phyloP scores from a whole-genome alignment of 2,113 vertebrate genomes.

The Dunckerocampus dactyliophorus region DNA sequence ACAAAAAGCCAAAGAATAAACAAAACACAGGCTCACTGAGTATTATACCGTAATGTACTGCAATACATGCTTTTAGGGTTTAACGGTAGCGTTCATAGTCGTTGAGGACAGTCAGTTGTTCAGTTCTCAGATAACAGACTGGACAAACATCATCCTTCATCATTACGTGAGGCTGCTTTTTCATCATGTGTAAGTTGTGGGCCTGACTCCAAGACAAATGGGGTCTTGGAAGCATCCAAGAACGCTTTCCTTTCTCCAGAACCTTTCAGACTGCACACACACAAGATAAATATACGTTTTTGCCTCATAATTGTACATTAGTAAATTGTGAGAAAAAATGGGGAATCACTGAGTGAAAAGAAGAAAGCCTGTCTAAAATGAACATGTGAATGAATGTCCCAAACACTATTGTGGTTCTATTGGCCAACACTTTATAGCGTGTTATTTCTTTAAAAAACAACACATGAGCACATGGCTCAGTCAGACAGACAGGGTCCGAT shows the following conservation, averaged over 20 bases:
- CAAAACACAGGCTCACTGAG: no score
- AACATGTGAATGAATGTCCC: neutral
- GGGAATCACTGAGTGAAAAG: neutral
- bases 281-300: constrained; percentile 4
- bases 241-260: constrained; percentile 29
- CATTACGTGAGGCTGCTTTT: constrained; percentile 28
- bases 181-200: constrained; percentile 33
- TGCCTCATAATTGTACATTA: constrained; percentile 4
- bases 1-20: no score
- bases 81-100: neutral
- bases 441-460: neutral
- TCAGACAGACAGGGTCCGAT: constrained; percentile 39
- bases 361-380: neutral
- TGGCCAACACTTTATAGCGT: constrained; percentile 1
- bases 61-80: neutral
- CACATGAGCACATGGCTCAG: constrained; percentile 1
- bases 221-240: constrained; percentile 27
- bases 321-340: neutral
- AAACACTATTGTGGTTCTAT: neutral
- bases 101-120: neutral
- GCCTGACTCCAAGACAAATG: constrained; percentile 23
- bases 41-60: no score
- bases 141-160: neutral
- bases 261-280: neutral
- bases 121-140: neutral